Conservation (phyloP, 2,113 vertebrate species). For the Sinocyclocheilus anshuiensis region DNA sequence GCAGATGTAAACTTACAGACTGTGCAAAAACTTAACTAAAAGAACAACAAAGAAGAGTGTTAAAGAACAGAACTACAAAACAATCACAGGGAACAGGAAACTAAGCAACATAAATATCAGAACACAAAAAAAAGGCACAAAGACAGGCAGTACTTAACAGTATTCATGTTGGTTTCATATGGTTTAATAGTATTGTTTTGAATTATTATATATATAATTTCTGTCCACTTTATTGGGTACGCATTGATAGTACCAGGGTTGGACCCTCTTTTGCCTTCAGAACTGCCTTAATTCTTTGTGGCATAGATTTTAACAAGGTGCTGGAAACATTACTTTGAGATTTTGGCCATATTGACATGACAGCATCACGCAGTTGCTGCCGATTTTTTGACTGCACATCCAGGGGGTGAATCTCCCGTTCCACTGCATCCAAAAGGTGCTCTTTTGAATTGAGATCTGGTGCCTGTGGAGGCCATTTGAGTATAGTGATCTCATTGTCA, state of each 20-base stretch:
- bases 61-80: not conserved
- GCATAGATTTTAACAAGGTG: not conserved
- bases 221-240: too few relatives aligned
- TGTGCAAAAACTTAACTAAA: not conserved
- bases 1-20: not conserved
- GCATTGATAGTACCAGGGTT: not conserved
- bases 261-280: not conserved
- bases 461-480: too few relatives aligned
- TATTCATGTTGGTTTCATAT: too few relatives aligned
- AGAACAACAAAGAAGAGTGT: not conserved
- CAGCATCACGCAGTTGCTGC: too few relatives aligned
- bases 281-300: not conserved
- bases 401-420: too few relatives aligned
- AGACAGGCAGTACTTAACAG: not conserved
- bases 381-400: too few relatives aligned
- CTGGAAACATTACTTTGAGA: not conserved
- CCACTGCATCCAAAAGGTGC: too few relatives aligned
- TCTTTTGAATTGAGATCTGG: too few relatives aligned
- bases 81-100: not conserved
- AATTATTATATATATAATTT: too few relatives aligned
- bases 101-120: not conserved
- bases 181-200: too few relatives aligned
- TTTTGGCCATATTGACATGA: too few relatives aligned
- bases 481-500: too few relatives aligned
- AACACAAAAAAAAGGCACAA: not conserved